These are phyloP conservation scores for Rattus rattus DNA, from an alignment of 2,113 vertebrate genomes.

Conservation along the genomic window DNA sequence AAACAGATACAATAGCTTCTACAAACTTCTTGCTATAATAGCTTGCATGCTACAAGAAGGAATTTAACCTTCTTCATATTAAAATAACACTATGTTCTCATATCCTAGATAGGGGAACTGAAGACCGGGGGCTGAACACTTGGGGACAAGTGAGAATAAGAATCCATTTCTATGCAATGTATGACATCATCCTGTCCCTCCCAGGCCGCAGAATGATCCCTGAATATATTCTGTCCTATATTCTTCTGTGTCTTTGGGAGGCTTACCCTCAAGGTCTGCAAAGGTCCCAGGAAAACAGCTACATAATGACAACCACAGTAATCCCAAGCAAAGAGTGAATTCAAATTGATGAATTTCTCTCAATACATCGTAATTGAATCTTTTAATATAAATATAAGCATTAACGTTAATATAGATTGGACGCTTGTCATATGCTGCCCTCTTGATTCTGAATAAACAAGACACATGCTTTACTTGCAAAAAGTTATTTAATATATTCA, in stretches of 20 bases:
- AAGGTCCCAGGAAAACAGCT: background rate
- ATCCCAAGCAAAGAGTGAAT: background rate
- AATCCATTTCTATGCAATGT: background rate
- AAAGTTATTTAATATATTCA: background rate
- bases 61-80: background rate
- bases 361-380: background rate
- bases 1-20: background rate
- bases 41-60: slow-evolving; percentile 14
- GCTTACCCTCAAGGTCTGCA: background rate
- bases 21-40: background rate
- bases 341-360: background rate
- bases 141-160: background rate
- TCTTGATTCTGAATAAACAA: background rate
- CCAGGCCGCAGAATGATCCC: background rate
- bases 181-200: background rate
- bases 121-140: background rate
- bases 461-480: too few relatives aligned
- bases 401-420: background rate
- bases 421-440: background rate
- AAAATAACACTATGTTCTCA: background rate
- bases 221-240: background rate
- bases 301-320: background rate
- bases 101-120: background rate
- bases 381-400: background rate
- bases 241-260: background rate